phyloP scores from a whole-genome alignment of 2,797 vertebrate genomes.

The Danio aesculapii region DNA sequence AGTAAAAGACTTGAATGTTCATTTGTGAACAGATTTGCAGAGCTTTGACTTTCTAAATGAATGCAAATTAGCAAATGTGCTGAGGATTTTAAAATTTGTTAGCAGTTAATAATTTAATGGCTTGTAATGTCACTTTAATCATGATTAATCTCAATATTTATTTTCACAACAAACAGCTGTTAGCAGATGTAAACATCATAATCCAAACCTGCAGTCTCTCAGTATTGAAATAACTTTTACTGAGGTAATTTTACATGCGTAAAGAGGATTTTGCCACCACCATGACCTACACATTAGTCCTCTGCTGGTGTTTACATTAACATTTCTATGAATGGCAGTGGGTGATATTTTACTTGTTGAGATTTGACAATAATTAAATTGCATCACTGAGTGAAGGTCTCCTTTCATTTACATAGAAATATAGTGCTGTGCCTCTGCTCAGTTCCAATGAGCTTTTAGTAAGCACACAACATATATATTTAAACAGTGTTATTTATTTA shows the following conservation, averaged over 20 bases:
- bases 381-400: not conserved
- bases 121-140: not conserved
- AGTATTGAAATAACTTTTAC: not conserved
- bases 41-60: not conserved
- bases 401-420: not conserved
- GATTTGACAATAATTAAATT: not conserved
- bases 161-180: not conserved
- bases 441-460: not conserved
- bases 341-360: constrained; percentile 4
- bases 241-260: not conserved
- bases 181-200: not conserved
- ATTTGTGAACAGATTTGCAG: not conserved
- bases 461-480: not conserved
- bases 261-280: not conserved
- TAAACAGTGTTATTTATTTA: not conserved
- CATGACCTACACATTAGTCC: not conserved
- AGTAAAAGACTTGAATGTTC: not conserved
- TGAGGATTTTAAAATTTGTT: too few species aligned
- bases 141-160: not conserved
- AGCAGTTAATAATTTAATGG: not conserved
- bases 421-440: not conserved
- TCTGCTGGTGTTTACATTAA: constrained; percentile 1
- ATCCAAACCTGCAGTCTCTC: not conserved
- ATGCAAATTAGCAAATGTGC: not conserved
- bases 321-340: constrained; percentile 12